phyloP scores from a whole-genome alignment of 1,140 invertebrate genomes.

The Cotesia vestalis region DNA sequence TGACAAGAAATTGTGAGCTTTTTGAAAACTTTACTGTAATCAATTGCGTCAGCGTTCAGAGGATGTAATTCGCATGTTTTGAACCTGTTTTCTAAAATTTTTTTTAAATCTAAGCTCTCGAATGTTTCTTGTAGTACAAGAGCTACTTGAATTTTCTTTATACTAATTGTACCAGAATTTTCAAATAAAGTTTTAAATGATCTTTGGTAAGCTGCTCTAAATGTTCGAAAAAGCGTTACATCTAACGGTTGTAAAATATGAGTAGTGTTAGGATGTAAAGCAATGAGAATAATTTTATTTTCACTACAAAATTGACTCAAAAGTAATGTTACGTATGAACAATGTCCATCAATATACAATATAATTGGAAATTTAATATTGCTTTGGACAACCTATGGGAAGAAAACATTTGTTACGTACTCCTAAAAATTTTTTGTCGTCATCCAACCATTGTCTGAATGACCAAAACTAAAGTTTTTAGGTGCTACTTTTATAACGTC shows the following conservation, averaged over 20 bases:
- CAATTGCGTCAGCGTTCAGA: conserved; percentile 21
- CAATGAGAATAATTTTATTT: conserved; percentile 38
- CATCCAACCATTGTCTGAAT: neutral
- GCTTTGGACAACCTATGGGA: neutral
- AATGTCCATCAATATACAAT: conserved; percentile 10
- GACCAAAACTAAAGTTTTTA: neutral
- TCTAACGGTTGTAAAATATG: conserved; percentile 56
- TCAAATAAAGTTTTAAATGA: neutral
- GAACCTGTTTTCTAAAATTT: conserved; percentile 30
- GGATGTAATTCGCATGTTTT: conserved; percentile 27
- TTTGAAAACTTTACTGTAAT: conserved; percentile 26
- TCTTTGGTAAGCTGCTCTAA: conserved; percentile 35
- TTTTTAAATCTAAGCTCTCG: conserved; percentile 18
- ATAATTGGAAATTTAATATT: conserved; percentile 4
- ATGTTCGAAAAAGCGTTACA: conserved; percentile 45
- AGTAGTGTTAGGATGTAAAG: conserved; percentile 52
- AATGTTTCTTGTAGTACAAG: conserved; percentile 29
- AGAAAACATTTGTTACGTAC: neutral
- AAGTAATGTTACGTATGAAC: neutral
- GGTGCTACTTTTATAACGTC: neutral
- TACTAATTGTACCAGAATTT: conserved; percentile 16
- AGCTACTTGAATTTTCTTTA: conserved; percentile 25
- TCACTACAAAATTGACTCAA: conserved; percentile 30
- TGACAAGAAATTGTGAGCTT: neutral
- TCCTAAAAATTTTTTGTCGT: conserved; percentile 3